Percentiles rank a stretch among this genome's conserved stretches.
phyloP scores from a whole-genome alignment of 2,888 invertebrate genomes.

The Cremastinae sp. region DNA sequence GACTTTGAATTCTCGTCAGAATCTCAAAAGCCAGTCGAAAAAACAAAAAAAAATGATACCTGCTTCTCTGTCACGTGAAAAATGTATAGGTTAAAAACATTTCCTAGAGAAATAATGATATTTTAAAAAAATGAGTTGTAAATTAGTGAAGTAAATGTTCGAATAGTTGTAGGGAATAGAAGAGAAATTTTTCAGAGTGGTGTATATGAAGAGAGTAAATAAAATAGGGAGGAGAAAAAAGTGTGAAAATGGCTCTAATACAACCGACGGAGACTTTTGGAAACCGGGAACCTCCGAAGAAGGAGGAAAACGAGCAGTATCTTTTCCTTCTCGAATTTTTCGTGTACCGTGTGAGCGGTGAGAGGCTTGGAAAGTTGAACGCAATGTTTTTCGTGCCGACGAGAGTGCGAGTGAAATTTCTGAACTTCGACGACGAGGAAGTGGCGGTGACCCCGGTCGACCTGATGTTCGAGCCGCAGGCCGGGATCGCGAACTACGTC shows the following conservation, averaged over 20 bases:
- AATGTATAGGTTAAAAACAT: neutral
- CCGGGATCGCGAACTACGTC: constrained; percentile 69
- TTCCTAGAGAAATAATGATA: neutral
- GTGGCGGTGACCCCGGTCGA: constrained; percentile 73
- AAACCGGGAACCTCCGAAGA: constrained; percentile 34
- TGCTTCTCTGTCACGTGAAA: too few relatives aligned
- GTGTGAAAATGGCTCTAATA: constrained; percentile 34
- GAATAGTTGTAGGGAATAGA: neutral
- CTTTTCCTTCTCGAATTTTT: constrained; percentile 85
- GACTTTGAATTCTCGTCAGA: too few relatives aligned
- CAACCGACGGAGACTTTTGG: constrained; percentile 50
- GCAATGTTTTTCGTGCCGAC: constrained; percentile 80
- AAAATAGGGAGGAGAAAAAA: constrained; percentile 15
- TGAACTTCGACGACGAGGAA: constrained; percentile 83
- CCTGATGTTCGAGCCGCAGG: constrained; percentile 74
- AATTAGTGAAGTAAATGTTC: neutral
- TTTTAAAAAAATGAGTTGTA: neutral
- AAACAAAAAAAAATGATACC: too few relatives aligned
- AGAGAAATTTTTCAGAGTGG: neutral
- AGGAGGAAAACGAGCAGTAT: constrained; percentile 68
- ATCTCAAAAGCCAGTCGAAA: too few relatives aligned
- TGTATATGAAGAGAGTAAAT: constrained; percentile 12
- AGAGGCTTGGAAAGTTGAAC: constrained; percentile 73
- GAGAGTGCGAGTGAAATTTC: constrained; percentile 83
- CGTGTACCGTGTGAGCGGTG: constrained; percentile 81